phyloP scores from a whole-genome alignment of 2,888 invertebrate genomes.

The Ctenicera cuprea region DNA sequence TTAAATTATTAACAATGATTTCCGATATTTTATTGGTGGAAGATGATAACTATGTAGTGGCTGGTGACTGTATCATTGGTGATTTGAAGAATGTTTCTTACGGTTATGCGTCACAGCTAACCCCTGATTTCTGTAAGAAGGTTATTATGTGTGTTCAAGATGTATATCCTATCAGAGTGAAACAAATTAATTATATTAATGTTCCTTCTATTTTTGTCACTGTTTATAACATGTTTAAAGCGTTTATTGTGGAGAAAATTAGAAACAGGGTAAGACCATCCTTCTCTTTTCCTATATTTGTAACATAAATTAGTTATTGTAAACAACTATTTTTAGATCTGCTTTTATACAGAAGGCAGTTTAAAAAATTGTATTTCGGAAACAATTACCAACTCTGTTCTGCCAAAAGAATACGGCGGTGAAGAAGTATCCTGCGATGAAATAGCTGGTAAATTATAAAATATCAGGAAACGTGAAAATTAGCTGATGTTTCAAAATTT shows the following conservation, averaged over 20 bases:
- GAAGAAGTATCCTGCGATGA: constrained; percentile 75
- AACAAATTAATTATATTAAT: constrained; percentile 70
- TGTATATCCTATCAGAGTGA: constrained; percentile 76
- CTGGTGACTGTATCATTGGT: background rate
- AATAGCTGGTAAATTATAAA: constrained; percentile 71
- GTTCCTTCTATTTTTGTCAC: constrained; percentile 11
- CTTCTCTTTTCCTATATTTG: background rate
- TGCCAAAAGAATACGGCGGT: constrained; percentile 82
- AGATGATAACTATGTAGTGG: constrained; percentile 74
- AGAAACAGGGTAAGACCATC: background rate
- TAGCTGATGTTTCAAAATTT: too few relatives aligned
- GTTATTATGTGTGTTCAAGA: constrained; percentile 65
- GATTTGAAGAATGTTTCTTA: background rate
- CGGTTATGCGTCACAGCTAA: background rate
- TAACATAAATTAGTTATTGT: background rate
- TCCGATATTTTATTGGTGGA: constrained; percentile 76
- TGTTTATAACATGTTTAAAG: background rate
- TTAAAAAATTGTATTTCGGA: constrained; percentile 77
- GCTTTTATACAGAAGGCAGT: too few relatives aligned
- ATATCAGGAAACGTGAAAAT: background rate
- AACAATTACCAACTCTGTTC: too few relatives aligned
- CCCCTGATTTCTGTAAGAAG: background rate
- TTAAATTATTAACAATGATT: constrained; percentile 69
- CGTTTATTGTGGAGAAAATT: constrained; percentile 3
- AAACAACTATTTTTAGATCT: background rate